phyloP scores from a whole-genome alignment of 1,140 invertebrate genomes.

The Brachionus plicatilis region DNA sequence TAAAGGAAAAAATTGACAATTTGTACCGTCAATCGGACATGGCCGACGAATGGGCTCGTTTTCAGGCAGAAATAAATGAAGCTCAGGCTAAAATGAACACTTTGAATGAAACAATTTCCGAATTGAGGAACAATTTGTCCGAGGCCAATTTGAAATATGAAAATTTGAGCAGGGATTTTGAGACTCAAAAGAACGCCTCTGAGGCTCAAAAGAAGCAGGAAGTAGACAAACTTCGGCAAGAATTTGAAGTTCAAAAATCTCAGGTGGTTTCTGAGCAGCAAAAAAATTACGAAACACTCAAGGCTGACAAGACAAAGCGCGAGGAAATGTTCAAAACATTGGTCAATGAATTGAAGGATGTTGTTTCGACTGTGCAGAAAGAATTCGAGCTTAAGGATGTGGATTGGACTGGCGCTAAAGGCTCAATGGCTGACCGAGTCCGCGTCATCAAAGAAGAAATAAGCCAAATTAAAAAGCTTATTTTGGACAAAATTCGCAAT shows the following conservation, averaged over 20 bases:
- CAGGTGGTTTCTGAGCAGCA: neutral
- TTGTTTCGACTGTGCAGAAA: neutral
- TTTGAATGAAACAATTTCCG: neutral
- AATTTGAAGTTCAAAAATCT: neutral
- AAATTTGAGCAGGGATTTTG: neutral
- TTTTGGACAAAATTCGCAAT: slow-evolving; percentile 3
- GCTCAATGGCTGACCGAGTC: slow-evolving; percentile 12
- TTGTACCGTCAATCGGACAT: slow-evolving; percentile 5
- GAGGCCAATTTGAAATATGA: neutral
- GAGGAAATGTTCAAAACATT: slow-evolving; percentile 39
- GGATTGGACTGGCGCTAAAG: slow-evolving; percentile 11
- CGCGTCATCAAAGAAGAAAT: slow-evolving; percentile 18
- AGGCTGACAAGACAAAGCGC: neutral
- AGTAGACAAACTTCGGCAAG: neutral
- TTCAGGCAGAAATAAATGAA: slow-evolving; percentile 6
- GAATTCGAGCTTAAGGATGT: slow-evolving; percentile 32
- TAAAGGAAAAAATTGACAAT: slow-evolving; percentile 29
- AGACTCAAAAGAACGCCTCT: neutral
- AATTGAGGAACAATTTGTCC: neutral
- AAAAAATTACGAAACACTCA: neutral
- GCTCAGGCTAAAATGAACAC: neutral
- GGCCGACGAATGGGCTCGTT: slow-evolving; percentile 2
- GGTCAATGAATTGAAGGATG: slow-evolving; percentile 32
- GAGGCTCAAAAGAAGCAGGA: neutral
- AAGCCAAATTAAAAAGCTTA: neutral